These are phyloP conservation scores for Sesamia inferens DNA, from an alignment of 2,888 invertebrate genomes.

Conservation along the genomic window DNA sequence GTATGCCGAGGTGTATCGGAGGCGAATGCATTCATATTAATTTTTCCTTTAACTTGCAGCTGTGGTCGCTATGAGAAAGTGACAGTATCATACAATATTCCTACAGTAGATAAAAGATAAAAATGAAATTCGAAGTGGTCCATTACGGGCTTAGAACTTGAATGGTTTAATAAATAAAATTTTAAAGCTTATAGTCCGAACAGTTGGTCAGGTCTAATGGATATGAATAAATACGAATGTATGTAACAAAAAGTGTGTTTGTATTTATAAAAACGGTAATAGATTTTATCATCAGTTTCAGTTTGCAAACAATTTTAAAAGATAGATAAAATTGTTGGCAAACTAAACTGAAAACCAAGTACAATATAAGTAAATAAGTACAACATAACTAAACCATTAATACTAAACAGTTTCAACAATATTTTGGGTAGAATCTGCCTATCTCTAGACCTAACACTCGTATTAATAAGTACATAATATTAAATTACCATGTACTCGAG, in stretches of 20 bases:
- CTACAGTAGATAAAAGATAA: conserved; percentile 28
- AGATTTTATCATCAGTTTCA: not conserved
- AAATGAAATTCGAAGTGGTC: conserved; percentile 25
- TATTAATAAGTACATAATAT: conserved; percentile 21
- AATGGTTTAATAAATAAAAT: conserved; percentile 34
- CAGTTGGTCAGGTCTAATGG: not conserved
- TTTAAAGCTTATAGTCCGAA: conserved; percentile 17
- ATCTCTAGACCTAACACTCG: conserved; percentile 1
- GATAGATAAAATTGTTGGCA: no score
- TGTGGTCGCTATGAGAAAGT: conserved; percentile 31
- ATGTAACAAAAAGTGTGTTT: not conserved
- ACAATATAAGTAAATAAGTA: not conserved
- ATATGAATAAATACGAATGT: conserved; percentile 17
- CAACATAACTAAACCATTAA: not conserved
- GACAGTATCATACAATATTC: conserved; percentile 47
- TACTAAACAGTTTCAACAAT: not conserved
- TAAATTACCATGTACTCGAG: conserved; percentile 29
- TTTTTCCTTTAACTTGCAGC: conserved; percentile 30
- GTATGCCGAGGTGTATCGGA: conserved; percentile 21
- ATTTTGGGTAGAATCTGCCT: conserved; percentile 8
- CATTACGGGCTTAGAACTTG: conserved; percentile 5
- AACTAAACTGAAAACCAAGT: no score
- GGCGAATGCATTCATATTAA: conserved; percentile 43
- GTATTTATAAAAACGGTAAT: not conserved
- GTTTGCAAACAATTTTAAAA: not conserved